These are phyloP conservation scores for Tyria jacobaeae DNA, from an alignment of 2,888 invertebrate species.

Conservation along the genomic window DNA sequence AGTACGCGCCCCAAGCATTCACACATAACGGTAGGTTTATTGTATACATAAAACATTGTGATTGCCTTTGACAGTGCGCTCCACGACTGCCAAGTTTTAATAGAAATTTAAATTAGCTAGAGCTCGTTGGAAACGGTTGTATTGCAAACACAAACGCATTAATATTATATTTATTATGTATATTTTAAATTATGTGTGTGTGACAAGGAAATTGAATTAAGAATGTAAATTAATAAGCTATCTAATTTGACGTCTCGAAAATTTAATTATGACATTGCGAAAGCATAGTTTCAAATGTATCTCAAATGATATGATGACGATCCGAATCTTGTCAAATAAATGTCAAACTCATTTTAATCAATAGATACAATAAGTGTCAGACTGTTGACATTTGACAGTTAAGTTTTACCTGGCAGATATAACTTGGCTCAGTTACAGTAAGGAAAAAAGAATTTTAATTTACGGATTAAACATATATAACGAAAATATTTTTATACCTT, in stretches of 20 bases:
- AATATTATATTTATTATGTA: constrained; percentile 45
- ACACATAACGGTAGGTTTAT: constrained; percentile 54
- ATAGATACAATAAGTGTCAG: no score
- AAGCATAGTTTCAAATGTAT: background rate
- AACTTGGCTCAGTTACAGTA: no score
- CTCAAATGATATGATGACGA: background rate
- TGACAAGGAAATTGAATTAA: background rate
- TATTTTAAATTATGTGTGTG: background rate
- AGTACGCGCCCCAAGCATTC: constrained; percentile 23
- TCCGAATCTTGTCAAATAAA: background rate
- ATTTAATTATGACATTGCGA: background rate
- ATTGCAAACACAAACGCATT: constrained; percentile 50
- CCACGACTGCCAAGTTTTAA: constrained; percentile 78
- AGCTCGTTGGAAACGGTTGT: constrained; percentile 58
- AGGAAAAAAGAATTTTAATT: no score
- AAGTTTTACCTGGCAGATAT: no score
- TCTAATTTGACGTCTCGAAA: constrained; percentile 2
- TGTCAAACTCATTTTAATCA: no score
- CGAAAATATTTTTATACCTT: no score
- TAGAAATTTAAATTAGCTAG: constrained; percentile 83
- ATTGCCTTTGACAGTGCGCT: constrained; percentile 75
- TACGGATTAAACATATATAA: no score
- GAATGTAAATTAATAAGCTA: background rate
- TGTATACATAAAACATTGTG: constrained; percentile 72
- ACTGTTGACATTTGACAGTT: no score